Evolutionary conservation across 2,888 invertebrate genomes (phyloP).

Genomic region (Acronicta aceris): DNA sequence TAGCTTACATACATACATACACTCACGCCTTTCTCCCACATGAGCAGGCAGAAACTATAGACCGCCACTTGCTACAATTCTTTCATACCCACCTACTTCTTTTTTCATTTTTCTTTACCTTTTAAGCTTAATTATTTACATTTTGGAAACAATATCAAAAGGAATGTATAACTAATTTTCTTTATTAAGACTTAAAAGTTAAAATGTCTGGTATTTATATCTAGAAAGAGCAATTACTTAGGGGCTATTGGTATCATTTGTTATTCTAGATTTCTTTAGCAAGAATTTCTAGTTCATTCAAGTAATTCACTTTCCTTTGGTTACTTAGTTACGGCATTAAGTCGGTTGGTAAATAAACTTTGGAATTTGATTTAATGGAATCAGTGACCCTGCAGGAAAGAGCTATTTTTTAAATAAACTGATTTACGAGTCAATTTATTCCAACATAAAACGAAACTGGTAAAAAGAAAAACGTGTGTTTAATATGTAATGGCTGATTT

Average conservation of each 20-base stretch:
- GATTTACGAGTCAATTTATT: slow-evolving; percentile 1
- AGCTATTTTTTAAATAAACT: neutral
- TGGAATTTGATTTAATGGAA: neutral
- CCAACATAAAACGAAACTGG: neutral
- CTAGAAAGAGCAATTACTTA: slow-evolving; percentile 56
- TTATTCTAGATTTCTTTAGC: slow-evolving; percentile 44
- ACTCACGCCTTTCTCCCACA: no score
- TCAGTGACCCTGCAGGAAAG: neutral
- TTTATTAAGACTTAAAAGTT: slow-evolving; percentile 33
- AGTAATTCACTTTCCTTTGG: slow-evolving; percentile 28
- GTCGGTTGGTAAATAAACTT: slow-evolving; percentile 4
- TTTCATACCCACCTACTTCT: no score
- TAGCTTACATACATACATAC: no score
- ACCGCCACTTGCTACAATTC: no score
- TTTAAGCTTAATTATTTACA: no score
- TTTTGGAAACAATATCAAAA: no score
- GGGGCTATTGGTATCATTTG: slow-evolving; percentile 50
- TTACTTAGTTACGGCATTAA: slow-evolving; percentile 17
- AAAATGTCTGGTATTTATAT: slow-evolving; percentile 46
- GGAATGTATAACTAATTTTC: slow-evolving; percentile 1
- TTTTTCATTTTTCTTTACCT: no score
- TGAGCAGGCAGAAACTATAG: no score
- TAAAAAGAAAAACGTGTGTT: neutral
- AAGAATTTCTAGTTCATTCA: slow-evolving; percentile 31
- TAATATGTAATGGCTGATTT: no score